Conservation (phyloP, 2,888 invertebrate species). For the Eulithis prunata region DNA sequence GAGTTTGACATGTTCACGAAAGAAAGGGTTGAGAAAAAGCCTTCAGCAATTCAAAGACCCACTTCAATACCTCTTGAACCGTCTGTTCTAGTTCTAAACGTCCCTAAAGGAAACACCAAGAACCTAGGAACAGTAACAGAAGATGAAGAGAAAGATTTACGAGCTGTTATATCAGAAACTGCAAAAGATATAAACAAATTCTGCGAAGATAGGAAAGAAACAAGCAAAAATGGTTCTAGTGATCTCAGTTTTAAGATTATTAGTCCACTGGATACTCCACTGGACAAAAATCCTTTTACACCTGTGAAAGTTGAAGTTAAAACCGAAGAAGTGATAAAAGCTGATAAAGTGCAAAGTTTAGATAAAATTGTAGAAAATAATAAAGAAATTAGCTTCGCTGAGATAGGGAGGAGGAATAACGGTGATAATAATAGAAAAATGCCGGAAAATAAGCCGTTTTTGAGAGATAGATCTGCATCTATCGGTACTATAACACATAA, state of each 20-base stretch:
- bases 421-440: constrained; percentile 46
- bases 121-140: constrained; percentile 72
- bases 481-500: constrained; percentile 83
- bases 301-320: neutral
- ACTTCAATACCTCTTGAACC: constrained; percentile 61
- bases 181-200: constrained; percentile 51
- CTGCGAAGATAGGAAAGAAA: constrained; percentile 31
- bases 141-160: constrained; percentile 70
- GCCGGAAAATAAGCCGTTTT: constrained; percentile 73
- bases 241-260: constrained; percentile 9
- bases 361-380: constrained; percentile 12
- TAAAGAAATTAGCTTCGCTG: constrained; percentile 58
- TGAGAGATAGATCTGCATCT: constrained; percentile 85
- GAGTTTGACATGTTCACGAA: constrained; percentile 79
- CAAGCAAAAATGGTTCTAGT: constrained; percentile 9
- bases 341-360: constrained; percentile 2
- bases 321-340: constrained; percentile 12
- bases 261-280: constrained; percentile 27
- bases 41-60: constrained; percentile 52
- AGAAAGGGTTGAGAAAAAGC: constrained; percentile 66
- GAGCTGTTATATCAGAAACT: constrained; percentile 60
- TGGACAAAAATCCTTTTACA: constrained; percentile 10
- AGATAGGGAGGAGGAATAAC: constrained; percentile 55
- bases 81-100: constrained; percentile 59
- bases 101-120: constrained; percentile 48